These are phyloP conservation scores for Salvator merianae DNA, from an alignment of 2,113 vertebrate species.

Conservation along the genomic window DNA sequence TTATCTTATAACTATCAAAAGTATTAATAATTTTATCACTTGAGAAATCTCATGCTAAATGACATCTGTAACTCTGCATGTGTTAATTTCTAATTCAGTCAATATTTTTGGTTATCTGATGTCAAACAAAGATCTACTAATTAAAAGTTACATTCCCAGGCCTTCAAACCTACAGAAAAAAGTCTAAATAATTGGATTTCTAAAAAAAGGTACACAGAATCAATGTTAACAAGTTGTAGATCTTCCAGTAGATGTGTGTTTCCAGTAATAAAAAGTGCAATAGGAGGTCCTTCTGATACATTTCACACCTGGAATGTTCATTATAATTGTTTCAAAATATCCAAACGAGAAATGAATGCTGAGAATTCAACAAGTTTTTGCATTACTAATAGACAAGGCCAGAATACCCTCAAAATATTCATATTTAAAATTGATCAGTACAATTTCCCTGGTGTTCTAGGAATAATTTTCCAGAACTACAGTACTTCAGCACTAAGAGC, in stretches of 20 bases:
- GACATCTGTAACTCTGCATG: conserved; percentile 76
- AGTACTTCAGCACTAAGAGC: not conserved
- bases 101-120: conserved; percentile 79
- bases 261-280: conserved; percentile 66
- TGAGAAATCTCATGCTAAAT: conserved; percentile 76
- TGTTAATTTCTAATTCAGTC: conserved; percentile 79
- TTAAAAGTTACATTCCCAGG: conserved; percentile 61
- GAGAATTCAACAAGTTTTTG: conserved; percentile 25
- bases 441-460: not conserved
- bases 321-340: conserved; percentile 46
- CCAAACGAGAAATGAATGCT: conserved; percentile 44
- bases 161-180: conserved; percentile 63
- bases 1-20: conserved; percentile 71
- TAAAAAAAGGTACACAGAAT: conserved; percentile 55
- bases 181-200: conserved; percentile 57
- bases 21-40: conserved; percentile 78
- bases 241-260: conserved; percentile 64
- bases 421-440: conserved; percentile 1
- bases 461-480: not conserved
- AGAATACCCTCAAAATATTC: conserved; percentile 1
- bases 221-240: conserved; percentile 54
- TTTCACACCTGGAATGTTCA: conserved; percentile 62
- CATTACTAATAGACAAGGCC: conserved; percentile 4
- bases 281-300: conserved; percentile 48
- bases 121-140: conserved; percentile 77